Evolutionary conservation across 2,797 vertebrate genomes (phyloP), one percentile per base, ranked within the genome.

Genomic region (Sibirionetta formosa): DNA sequence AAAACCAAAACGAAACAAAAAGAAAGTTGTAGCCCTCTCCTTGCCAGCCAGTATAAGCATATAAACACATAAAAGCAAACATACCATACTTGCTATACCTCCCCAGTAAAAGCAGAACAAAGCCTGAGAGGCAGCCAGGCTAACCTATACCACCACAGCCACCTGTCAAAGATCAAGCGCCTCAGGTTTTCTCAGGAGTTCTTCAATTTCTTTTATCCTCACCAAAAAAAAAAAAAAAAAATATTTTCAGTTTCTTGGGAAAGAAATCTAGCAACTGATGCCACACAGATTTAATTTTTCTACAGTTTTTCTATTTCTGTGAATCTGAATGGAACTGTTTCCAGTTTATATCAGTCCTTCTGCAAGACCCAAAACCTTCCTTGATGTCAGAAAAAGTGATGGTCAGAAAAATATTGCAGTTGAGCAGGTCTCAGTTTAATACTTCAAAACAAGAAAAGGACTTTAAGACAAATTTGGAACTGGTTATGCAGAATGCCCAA

Each of bases 241-340:
- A 66, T 9, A 53, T 40, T 53, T 77, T 33, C 24, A 0, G 0
- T 44, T 69, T 69, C 54, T 88, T 18, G 31, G 10, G 22, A 57
- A 66, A 86, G 1, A 86, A 69, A 66, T 24, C 13, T 15, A 42
- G 13, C n/a, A 26, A 70, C 24, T 19, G 5, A 68, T 16, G 15
- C 26, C 76, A 58, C 6, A 29, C 5, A 42, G 17, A 80, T n/a
- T 83, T 15, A 61, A 17, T 36, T 93, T 11, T n/a, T 86, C 27
- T 11, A 20, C 7, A 70, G 72, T 7, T 85, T 63, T 70, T 73
- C 48, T 76, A 20, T 19, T 82, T 33, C 26, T 26, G 15, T 7
- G 14, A 82, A 81, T 44, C 70, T 61, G 48, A 75, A 68, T 13
- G 10, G 7, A 54, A 38, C 23, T 50, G 22, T 33, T 78, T 75